Conservation (phyloP, 2,888 invertebrate species). For the Notocelia uddmanniana region DNA sequence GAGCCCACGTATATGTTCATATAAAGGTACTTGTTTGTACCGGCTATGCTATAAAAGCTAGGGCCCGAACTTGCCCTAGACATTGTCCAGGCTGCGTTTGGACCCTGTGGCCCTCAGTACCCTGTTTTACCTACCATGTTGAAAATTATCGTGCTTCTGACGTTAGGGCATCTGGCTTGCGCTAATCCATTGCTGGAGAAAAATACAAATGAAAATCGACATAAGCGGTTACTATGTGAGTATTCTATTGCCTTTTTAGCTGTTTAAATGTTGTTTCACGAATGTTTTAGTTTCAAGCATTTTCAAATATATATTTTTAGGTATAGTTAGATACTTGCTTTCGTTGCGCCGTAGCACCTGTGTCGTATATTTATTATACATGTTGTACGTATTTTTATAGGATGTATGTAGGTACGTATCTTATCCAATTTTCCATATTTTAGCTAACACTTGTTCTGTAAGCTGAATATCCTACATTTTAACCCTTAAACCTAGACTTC, state of each 20-base stretch:
- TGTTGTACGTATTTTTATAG: too few species aligned
- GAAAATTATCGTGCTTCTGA: slow-evolving; percentile 57
- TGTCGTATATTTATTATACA: too few species aligned
- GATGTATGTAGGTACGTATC: too few species aligned
- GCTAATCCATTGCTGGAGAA: slow-evolving; percentile 37
- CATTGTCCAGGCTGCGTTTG: slow-evolving; percentile 68
- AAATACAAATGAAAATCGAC: slow-evolving; percentile 50
- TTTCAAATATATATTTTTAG: too few species aligned
- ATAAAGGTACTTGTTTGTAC: slow-evolving; percentile 69
- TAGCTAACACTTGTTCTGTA: too few species aligned
- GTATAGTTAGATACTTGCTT: too few species aligned
- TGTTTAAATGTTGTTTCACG: background rate
- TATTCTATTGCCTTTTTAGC: slow-evolving; percentile 47
- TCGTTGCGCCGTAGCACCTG: too few species aligned
- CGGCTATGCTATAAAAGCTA: slow-evolving; percentile 80
- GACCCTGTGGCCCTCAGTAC: slow-evolving; percentile 58
- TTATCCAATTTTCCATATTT: too few species aligned
- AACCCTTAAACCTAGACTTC: too few species aligned
- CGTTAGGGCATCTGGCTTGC: slow-evolving; percentile 55
- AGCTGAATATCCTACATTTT: too few species aligned
- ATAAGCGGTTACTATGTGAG: slow-evolving; percentile 73
- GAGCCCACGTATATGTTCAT: slow-evolving; percentile 74
- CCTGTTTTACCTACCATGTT: slow-evolving; percentile 56
- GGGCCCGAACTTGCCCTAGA: slow-evolving; percentile 75
- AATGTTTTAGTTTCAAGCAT: too few species aligned